A percentile compares a stretch with the other conserved stretches of the same genome.
These are phyloP conservation scores for Hipposideros armiger DNA, from an alignment of 2,113 vertebrate species.

Conservation along the genomic window DNA sequence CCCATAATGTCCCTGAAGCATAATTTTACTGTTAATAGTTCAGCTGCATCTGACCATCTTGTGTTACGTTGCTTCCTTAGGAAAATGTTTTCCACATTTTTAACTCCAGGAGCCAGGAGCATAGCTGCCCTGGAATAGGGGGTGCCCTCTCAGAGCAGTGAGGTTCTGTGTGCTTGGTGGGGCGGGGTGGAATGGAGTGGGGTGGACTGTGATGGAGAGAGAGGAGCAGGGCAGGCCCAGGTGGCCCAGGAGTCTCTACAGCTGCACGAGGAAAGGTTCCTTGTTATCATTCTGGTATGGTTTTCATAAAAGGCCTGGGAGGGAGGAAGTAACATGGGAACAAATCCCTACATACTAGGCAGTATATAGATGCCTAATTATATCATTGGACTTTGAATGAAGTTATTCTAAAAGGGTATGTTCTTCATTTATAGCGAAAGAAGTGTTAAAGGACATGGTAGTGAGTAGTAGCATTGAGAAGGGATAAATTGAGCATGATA, in stretches of 20 bases:
- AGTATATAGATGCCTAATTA: background rate
- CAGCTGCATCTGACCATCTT: background rate
- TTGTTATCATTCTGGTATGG: background rate
- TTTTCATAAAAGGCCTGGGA: background rate
- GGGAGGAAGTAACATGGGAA: background rate
- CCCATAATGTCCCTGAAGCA: background rate
- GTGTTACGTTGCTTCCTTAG: background rate
- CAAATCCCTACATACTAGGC: background rate
- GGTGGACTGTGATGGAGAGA: too few relatives aligned
- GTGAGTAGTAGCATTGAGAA: background rate
- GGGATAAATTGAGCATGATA: background rate
- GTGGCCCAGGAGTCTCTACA: background rate
- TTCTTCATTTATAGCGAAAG: background rate
- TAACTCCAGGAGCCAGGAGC: background rate
- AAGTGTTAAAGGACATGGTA: background rate
- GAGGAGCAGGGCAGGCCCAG: background rate
- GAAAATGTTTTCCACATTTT: conserved; percentile 23
- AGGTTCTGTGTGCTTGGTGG: too few relatives aligned
- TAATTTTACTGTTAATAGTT: conserved; percentile 16
- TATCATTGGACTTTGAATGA: background rate
- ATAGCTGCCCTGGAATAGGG: background rate
- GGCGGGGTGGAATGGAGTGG: background rate
- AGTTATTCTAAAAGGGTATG: conserved; percentile 2
- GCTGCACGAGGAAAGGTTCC: background rate
- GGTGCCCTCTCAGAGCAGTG: background rate